phyloP scores from a whole-genome alignment of 2,797 vertebrate species.

The Cheirogaleus major region DNA sequence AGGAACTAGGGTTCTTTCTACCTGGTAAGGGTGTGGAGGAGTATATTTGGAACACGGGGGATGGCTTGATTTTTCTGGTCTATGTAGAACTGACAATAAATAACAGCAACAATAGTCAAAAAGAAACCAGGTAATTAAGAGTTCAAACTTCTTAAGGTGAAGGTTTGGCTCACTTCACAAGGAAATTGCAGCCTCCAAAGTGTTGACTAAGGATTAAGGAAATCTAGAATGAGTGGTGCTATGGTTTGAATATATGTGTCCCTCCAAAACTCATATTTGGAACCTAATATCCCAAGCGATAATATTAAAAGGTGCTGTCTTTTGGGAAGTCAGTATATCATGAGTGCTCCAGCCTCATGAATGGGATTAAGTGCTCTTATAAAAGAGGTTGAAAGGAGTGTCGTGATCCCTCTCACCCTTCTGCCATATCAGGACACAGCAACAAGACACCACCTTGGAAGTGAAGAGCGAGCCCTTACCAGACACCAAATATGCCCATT shows the following conservation, averaged over 20 bases:
- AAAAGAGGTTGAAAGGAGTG: background rate
- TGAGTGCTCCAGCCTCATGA: background rate
- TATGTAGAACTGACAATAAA: too few species aligned
- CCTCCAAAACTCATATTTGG: too few species aligned
- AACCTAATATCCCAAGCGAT: too few species aligned
- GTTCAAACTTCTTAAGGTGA: background rate
- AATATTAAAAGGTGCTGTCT: too few species aligned
- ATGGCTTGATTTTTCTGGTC: background rate
- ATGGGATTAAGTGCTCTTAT: background rate
- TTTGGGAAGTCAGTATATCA: too few species aligned
- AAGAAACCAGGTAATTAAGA: background rate
- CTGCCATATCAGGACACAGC: background rate
- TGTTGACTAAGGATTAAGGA: background rate
- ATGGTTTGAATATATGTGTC: background rate
- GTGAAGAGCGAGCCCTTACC: too few species aligned
- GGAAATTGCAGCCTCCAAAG: background rate
- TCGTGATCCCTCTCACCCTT: background rate
- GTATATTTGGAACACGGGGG: background rate
- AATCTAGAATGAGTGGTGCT: background rate
- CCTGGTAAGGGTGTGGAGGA: background rate
- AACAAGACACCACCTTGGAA: background rate
- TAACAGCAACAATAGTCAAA: background rate
- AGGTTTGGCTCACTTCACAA: background rate
- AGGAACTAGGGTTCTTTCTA: background rate
- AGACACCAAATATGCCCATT: too few species aligned